Evolutionary conservation across 1,140 invertebrate species (phyloP), one percentile per base, ranked within the genome.

Genomic region (Lerema accius): DNA sequence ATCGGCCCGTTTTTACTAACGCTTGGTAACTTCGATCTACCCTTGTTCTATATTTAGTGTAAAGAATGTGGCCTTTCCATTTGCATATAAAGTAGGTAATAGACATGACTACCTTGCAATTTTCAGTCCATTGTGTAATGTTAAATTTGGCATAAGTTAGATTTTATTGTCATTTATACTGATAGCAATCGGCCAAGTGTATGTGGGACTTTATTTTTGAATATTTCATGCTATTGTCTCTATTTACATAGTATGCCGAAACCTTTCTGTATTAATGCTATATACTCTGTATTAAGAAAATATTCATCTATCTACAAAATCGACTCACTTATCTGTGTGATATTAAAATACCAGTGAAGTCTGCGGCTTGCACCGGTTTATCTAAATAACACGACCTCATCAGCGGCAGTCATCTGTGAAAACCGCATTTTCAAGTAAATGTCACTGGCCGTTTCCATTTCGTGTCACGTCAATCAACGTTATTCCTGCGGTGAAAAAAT

Each of bases 1-100:
- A 79, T 76, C 51, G 61, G 50, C 60, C 45, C 55, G 71, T 76
- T 74, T 77, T 71, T 78, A 60, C 65, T 37, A 65, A 46, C 26
- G 15, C n/a, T 59, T 59, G 56, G 56, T 17, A 59, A 59, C 28
- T 32, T 32, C 56, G 15, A 59, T 32, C 56, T 59, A 59, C 56
- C 56, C 56, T 59, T 48, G 55, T 46, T 59, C 55, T 37, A 48
- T 59, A 45, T 59, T 48, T 14, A 15, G n/a, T 19, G 16, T 32
- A 32, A 26, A 48, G 55, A 59, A 59, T 59, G 42, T 48, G 28
- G 55, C 26, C 23, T 58, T 58, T 58, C 40, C 42, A 26, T 35
- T 58, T 37, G 55, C 55, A 58, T 45, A 46, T 15, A 3, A 15
- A 58, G 43, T 17, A 5, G 9, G 53, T 11, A 7, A 45, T 45